Conservation (phyloP, 2,888 invertebrate species). For the Conops quadrifasciatus region DNA sequence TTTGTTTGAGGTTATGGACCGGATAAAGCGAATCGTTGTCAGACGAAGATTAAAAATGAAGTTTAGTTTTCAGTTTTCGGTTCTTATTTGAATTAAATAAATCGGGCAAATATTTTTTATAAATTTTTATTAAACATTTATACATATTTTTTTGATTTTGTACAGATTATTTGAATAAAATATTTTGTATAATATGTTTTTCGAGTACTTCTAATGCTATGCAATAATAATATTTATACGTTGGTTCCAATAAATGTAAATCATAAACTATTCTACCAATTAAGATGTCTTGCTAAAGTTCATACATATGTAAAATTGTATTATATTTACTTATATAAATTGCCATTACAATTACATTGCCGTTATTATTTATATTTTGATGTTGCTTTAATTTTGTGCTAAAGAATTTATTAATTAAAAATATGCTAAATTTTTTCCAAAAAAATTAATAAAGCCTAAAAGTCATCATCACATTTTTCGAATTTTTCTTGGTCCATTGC, state of each 20-base stretch:
- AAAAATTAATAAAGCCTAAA: constrained; percentile 3
- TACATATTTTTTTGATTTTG: constrained; percentile 20
- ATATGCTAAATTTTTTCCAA: background rate
- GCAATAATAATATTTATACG: constrained; percentile 16
- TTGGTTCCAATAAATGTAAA: constrained; percentile 4
- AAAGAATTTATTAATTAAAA: constrained; percentile 10
- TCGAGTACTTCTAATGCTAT: background rate
- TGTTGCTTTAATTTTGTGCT: constrained; percentile 6
- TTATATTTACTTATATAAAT: background rate
- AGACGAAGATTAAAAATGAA: too few relatives aligned
- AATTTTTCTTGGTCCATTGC: constrained; percentile 11
- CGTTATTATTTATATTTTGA: background rate
- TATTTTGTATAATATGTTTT: constrained; percentile 3
- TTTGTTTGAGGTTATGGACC: too few relatives aligned
- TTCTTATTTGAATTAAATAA: too few relatives aligned
- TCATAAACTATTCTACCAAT: constrained; percentile 4
- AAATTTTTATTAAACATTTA: constrained; percentile 29
- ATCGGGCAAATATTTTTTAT: constrained; percentile 1
- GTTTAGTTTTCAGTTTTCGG: too few relatives aligned
- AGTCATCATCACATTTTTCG: constrained; percentile 14
- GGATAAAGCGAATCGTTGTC: too few relatives aligned
- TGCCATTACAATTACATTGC: too few relatives aligned
- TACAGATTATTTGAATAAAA: constrained; percentile 26
- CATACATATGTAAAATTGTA: background rate
- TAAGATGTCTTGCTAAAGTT: too few relatives aligned